Evolutionary conservation across 2,888 invertebrate genomes (phyloP), one percentile per base, ranked within the genome.

Genomic region (Trichopoda pennipes): DNA sequence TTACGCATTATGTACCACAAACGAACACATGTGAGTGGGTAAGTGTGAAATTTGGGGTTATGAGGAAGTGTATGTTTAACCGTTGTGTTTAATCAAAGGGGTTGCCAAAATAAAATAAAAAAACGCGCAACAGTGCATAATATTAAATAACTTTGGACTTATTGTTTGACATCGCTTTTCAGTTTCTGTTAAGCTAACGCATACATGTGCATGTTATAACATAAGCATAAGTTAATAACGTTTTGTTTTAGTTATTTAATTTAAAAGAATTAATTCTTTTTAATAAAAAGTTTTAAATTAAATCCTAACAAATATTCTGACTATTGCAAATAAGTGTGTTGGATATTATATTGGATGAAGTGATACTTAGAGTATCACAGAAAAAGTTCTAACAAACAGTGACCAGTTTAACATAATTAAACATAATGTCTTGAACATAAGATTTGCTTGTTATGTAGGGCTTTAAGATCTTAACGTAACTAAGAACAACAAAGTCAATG

Each of bases 81-180:
- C 79, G 35, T 74, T 74, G 73, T 69, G 66, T 42, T 21, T n/a
- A 55, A 74, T 74, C 55, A 74, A 78, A 72, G 79, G 79, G 79
- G 73, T 74, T 66, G 79, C 49, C 61, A 47, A 64, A 69, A 42
- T 44, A 47, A 55, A 23, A n/a, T n/a, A 38, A 32, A 44, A 42
- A 61, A 68, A 32, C 55, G 74, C 51, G 58, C 53, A 79, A 75
- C 61, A 75, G 75, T 49, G 68, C 56, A n/a, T 68, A 44, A 60
- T 55, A 55, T 44, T 21, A 73, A 63, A 63, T 68, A 12, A 73
- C 49, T 44, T 44, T 21, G 56, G 44, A 74, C 55, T 66, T 55
- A 44, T 72, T 66, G 47, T 69, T 75, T 32, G 35, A 51, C 74
- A 75, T 79, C 72, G 68, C 72, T 82, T 79, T 75, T 75, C 78